Evolutionary conservation across 2,113 vertebrate genomes (phyloP).

Genomic region (Smithornis capensis): DNA sequence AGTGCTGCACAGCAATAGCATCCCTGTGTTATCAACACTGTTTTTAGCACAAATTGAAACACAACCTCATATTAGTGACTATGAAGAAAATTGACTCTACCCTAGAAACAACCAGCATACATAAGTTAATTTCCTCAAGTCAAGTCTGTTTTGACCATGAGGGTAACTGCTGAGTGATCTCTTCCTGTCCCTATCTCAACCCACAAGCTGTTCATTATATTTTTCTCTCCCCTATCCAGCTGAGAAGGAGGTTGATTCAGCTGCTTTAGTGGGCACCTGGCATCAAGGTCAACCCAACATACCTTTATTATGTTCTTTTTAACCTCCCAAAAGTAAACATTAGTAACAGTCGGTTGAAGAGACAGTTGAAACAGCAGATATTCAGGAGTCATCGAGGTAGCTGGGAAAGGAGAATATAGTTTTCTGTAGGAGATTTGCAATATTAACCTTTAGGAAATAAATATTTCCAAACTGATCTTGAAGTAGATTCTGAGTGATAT

Average conservation of each 20-base stretch:
- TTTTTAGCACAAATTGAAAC: not conserved
- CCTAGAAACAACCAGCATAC: not conserved
- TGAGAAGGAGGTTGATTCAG: not conserved
- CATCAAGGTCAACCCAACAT: not conserved
- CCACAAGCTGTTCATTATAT: not conserved
- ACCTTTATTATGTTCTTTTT: not conserved
- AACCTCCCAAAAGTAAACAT: not conserved
- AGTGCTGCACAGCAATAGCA: not conserved
- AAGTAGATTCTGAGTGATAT: not conserved
- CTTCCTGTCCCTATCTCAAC: not conserved
- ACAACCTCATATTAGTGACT: not conserved
- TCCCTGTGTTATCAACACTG: not conserved
- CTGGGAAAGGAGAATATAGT: not conserved
- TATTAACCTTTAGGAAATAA: not conserved
- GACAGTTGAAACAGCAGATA: not conserved
- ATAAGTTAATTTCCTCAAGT: not conserved
- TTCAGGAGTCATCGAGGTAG: not conserved
- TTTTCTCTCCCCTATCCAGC: not conserved
- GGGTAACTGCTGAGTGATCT: not conserved
- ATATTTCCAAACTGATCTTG: not conserved
- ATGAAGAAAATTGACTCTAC: not conserved
- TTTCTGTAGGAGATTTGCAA: not conserved
- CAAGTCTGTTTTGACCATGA: not conserved
- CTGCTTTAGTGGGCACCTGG: accelerated
- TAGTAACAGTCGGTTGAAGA: not conserved